Conservation (phyloP, 2,797 vertebrate species). For the Potorous gilbertii region DNA sequence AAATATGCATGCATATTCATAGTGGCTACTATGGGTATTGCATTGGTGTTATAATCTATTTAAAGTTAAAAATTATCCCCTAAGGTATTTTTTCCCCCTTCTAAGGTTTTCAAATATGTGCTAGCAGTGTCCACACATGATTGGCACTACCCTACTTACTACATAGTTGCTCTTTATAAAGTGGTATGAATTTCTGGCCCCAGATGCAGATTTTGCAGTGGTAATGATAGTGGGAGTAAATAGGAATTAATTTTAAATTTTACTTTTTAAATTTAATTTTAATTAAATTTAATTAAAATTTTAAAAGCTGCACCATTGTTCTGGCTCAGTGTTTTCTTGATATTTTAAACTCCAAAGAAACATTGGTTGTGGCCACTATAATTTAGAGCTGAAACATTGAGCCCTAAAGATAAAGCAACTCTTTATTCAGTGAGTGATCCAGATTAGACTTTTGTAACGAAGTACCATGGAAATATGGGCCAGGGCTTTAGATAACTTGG, state of each 20-base stretch:
- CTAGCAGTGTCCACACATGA: background rate
- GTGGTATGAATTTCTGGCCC: background rate
- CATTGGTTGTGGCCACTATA: background rate
- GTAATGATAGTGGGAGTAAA: background rate
- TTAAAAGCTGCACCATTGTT: background rate
- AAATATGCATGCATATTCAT: too few relatives aligned
- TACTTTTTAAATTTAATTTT: background rate
- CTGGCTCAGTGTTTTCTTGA: constrained; percentile 3
- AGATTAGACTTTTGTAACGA: background rate
- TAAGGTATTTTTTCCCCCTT: background rate
- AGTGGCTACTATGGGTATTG: too few relatives aligned
- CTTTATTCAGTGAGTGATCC: constrained; percentile 10
- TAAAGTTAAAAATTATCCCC: background rate
- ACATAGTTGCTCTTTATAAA: background rate
- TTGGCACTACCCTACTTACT: background rate
- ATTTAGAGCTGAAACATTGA: background rate
- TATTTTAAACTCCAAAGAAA: constrained; percentile 20
- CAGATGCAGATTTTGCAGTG: constrained; percentile 11
- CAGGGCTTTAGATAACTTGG: background rate
- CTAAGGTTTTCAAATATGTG: constrained; percentile 33
- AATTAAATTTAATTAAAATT: too few relatives aligned
- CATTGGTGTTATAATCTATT: too few relatives aligned
- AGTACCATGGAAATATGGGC: background rate
- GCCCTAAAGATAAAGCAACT: constrained; percentile 10
- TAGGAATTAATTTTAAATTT: constrained; percentile 1